phyloP scores from a whole-genome alignment of 2,797 vertebrate genomes.

The Pseudocheirus occidentalis region DNA sequence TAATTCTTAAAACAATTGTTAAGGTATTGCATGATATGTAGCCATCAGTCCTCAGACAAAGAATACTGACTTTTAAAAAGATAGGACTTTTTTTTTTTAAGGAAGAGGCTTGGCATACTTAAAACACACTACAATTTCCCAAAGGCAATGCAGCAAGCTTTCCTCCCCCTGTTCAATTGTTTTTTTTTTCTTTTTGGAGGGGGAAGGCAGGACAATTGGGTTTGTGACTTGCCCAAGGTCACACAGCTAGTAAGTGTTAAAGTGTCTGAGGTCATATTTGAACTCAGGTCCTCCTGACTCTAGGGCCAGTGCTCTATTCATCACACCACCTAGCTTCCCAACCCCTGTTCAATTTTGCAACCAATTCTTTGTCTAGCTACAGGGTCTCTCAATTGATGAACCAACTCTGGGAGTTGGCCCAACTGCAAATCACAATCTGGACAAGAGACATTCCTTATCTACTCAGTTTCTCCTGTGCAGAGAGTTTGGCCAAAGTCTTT shows the following conservation, averaged over 20 bases:
- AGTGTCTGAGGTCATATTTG: no score
- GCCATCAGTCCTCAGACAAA: not conserved
- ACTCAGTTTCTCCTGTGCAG: not conserved
- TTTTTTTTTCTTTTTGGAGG: not conserved
- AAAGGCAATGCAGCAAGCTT: not conserved
- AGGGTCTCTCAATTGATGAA: not conserved
- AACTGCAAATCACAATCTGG: not conserved
- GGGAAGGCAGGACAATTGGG: no score
- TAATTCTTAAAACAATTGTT: not conserved
- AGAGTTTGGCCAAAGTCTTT: not conserved
- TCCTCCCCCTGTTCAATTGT: not conserved
- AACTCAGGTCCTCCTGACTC: no score
- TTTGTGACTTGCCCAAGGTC: no score
- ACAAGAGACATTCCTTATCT: not conserved
- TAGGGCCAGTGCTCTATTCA: no score
- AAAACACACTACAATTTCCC: not conserved
- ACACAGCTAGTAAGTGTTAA: no score
- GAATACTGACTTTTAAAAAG: not conserved
- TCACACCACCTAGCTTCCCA: no score
- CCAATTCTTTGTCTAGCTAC: not conserved
- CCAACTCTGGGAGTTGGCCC: not conserved
- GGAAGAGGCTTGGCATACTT: not conserved
- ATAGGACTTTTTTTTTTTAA: not conserved
- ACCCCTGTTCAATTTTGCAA: not conserved
- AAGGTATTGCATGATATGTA: not conserved